These are phyloP conservation scores for Andricus grossulariae DNA, from an alignment of 1,140 invertebrate genomes.

Conservation along the genomic window DNA sequence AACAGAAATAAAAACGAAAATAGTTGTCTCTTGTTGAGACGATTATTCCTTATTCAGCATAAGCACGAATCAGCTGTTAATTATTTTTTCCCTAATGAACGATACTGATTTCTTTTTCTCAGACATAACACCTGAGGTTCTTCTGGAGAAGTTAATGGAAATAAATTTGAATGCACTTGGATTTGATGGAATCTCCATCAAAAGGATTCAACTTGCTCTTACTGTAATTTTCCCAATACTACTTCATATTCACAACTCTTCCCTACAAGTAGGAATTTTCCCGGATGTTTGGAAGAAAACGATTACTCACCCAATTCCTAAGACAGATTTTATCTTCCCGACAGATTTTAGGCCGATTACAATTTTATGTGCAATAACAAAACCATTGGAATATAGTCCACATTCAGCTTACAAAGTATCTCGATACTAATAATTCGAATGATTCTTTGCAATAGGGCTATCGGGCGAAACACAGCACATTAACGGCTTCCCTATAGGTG, in stretches of 20 bases:
- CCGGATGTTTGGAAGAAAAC: background rate
- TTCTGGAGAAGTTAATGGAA: too few relatives aligned
- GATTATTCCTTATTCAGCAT: too few relatives aligned
- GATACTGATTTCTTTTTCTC: too few relatives aligned
- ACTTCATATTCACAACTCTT: background rate
- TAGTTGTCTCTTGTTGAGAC: too few relatives aligned
- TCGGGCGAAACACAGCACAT: background rate
- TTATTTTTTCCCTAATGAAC: too few relatives aligned
- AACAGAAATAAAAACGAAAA: too few relatives aligned
- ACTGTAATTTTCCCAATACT: background rate
- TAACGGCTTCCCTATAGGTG: background rate
- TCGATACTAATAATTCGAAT: too few relatives aligned
- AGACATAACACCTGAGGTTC: too few relatives aligned
- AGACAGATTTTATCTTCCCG: background rate
- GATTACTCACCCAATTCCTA: background rate
- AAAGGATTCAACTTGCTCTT: background rate
- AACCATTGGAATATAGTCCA: too few relatives aligned
- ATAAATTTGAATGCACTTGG: background rate
- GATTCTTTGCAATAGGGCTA: constrained; percentile 29
- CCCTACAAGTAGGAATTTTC: background rate
- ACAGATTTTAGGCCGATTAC: background rate
- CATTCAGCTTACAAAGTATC: too few relatives aligned
- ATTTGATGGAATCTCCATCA: background rate
- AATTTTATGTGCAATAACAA: too few relatives aligned
- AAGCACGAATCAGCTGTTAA: too few relatives aligned